Evolutionary conservation across 2,113 vertebrate genomes (phyloP), one percentile per base, ranked within the genome.

Genomic region (Ctenomys sociabilis): DNA sequence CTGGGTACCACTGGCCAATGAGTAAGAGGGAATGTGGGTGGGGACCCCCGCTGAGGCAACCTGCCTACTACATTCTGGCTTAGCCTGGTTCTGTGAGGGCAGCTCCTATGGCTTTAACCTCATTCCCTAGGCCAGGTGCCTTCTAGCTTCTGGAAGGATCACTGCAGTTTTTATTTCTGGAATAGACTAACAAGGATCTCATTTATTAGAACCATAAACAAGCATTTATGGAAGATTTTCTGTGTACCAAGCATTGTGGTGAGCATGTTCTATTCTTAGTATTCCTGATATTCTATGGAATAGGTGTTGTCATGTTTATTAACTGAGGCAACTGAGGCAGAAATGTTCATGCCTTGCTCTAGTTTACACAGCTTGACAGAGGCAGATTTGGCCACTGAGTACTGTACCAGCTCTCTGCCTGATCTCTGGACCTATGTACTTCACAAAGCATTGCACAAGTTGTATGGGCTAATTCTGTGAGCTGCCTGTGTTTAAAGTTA

Each of bases 41-140:
- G 19, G 28, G 40, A 14, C 1, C 6, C 13, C 7, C 0, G 35
- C 63, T 1, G 57, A 87, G 24, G 12, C 0, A 0, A 28, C 43
- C n/a, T 90, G 37, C 43, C 59, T 45, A 17, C 22, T 28, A 32
- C 13, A 77, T 11, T 7, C 0, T 0, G 43, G 37, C 49, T 52
- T 61, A n/a, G 35, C 6, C 59, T 4, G 7, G 12, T 45, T 5
- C 9, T 14, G 5, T 63, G 13, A 30, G 5, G 21, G 26, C 13
- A 22, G 7, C 59, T 59, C 28, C 28, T 26, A 0, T 49, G 57
- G 45, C 59, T 35, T 5, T 43, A n/a, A 37, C n/a, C 43, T 35
- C 1, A 0, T 24, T 85, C 2, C 37, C 0, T 35, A 30, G 68
- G 61, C 16, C 57, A 52, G 40, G 75, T 85, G 12, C 64, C 21